These are phyloP conservation scores for Drosophila mettleri DNA, from an alignment of 2,888 invertebrate species.

Conservation along the genomic window DNA sequence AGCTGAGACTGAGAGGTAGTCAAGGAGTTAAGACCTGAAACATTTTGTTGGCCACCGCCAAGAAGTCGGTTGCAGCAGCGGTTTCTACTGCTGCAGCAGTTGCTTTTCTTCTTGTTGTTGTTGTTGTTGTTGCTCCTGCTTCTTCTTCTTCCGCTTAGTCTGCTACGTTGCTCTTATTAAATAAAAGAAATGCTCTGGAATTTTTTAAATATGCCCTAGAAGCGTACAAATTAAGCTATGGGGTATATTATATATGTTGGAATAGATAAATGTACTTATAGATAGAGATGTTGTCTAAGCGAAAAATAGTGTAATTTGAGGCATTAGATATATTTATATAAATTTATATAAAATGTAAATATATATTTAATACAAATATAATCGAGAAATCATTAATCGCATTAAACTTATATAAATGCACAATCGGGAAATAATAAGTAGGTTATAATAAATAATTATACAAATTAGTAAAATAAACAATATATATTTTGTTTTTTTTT, in stretches of 20 bases:
- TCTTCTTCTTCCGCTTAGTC: slow-evolving; percentile 18
- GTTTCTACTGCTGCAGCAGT: slow-evolving; percentile 30
- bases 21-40: slow-evolving; percentile 22
- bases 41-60: slow-evolving; percentile 53
- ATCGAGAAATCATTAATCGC: too few relatives aligned
- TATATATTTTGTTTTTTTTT: too few relatives aligned
- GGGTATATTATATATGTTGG: slow-evolving; percentile 15
- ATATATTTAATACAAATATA: too few relatives aligned
- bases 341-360: too few relatives aligned
- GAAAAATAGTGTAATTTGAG: too few relatives aligned
- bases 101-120: too few relatives aligned
- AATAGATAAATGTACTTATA: too few relatives aligned
- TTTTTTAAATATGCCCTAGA: slow-evolving; percentile 52
- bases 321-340: not conserved
- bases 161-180: slow-evolving; percentile 53
- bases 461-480: too few relatives aligned
- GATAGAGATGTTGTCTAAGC: not conserved
- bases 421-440: too few relatives aligned
- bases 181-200: slow-evolving; percentile 68
- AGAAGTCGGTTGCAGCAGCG: slow-evolving; percentile 57
- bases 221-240: not conserved
- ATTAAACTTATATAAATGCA: too few relatives aligned
- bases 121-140: too few relatives aligned
- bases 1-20: slow-evolving; percentile 2
- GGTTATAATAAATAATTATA: too few relatives aligned